Evolutionary conservation across 2,797 vertebrate genomes (phyloP).

Genomic region (Lepus townsendii): DNA sequence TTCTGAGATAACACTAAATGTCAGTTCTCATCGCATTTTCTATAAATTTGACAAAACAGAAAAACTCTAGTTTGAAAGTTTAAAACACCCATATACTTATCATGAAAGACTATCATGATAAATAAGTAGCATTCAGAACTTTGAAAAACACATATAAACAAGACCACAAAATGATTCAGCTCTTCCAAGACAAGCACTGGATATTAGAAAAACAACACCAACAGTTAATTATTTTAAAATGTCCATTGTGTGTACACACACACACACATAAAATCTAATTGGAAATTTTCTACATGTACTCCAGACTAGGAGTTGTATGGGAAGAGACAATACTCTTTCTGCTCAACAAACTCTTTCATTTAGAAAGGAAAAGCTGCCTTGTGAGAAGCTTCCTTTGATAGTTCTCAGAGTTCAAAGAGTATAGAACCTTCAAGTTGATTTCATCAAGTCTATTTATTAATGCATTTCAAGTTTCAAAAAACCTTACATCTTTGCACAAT

Average conservation of each 20-base stretch:
- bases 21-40: slow-evolving; percentile 10
- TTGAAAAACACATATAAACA: slow-evolving; percentile 25
- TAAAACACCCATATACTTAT: slow-evolving; percentile 32
- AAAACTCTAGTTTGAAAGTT: slow-evolving; percentile 49
- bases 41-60: slow-evolving; percentile 55
- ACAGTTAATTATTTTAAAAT: slow-evolving; percentile 39
- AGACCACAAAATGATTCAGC: not conserved
- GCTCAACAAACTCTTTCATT: not conserved
- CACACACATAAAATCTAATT: not conserved
- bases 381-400: slow-evolving; percentile 9
- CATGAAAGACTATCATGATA: slow-evolving; percentile 45
- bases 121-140: slow-evolving; percentile 52
- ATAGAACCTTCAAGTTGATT: slow-evolving; percentile 86
- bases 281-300: not conserved
- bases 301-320: not conserved
- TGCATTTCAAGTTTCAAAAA: slow-evolving; percentile 98
- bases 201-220: not conserved
- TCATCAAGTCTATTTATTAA: slow-evolving; percentile 97
- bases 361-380: not conserved
- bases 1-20: slow-evolving; percentile 10
- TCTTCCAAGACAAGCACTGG: slow-evolving; percentile 48
- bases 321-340: not conserved
- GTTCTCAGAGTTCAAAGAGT: slow-evolving; percentile 79
- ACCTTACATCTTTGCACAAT: slow-evolving; percentile 95
- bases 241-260: not conserved